Percentiles rank a stretch among this genome's conserved stretches.
These are phyloP conservation scores for Rhabdophis nuchalis DNA, from an alignment of 2,797 vertebrate species.

Conservation along the genomic window DNA sequence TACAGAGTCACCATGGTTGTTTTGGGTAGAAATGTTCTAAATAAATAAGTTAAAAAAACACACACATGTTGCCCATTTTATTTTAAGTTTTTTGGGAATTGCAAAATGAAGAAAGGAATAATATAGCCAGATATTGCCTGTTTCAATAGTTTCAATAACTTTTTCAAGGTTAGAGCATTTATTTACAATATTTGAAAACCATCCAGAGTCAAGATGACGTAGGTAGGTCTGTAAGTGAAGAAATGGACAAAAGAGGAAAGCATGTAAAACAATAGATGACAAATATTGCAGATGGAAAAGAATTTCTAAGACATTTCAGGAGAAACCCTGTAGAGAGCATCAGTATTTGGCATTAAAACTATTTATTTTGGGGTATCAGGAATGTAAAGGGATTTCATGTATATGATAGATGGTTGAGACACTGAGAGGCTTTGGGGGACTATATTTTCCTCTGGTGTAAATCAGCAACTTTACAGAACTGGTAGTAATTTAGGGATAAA, in stretches of 20 bases:
- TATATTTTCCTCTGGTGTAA: conserved; percentile 31
- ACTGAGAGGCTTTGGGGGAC: conserved; percentile 10
- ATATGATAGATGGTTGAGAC: not conserved
- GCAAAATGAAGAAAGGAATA: conserved; percentile 35
- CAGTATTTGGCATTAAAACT: conserved; percentile 53
- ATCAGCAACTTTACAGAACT: conserved; percentile 14
- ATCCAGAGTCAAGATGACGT: not conserved
- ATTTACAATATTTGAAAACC: not conserved
- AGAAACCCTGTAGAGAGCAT: conserved; percentile 52
- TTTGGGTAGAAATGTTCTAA: not conserved
- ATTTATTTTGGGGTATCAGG: conserved; percentile 21
- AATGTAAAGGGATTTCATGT: conserved; percentile 35
- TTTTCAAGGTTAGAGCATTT: not conserved
- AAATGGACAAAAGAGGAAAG: conserved; percentile 5
- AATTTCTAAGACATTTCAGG: conserved; percentile 1
- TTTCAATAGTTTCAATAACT: conserved; percentile 24
- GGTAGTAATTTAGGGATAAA: not conserved
- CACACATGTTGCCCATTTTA: not conserved
- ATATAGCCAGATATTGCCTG: not conserved
- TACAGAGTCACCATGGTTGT: not conserved
- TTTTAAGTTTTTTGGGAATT: conserved; percentile 44
- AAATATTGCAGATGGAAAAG: conserved; percentile 12
- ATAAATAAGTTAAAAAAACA: not conserved
- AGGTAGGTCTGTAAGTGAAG: not conserved
- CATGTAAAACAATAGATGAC: conserved; percentile 17